Evolutionary conservation across 1,140 invertebrate species (phyloP).

Genomic region (Cydia amplana): DNA sequence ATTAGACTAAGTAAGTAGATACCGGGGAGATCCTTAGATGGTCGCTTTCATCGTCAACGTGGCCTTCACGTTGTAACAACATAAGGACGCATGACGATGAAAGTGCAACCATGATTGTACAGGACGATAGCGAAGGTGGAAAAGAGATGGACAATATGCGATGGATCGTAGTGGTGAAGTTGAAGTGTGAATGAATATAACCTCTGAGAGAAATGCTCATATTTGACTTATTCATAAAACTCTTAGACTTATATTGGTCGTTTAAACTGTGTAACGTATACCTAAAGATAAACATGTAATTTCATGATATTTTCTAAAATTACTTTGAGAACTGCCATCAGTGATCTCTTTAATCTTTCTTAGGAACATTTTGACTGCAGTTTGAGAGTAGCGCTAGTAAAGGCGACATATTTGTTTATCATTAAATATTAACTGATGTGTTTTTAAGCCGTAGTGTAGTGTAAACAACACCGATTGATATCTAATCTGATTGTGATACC

Average conservation of each 20-base stretch:
- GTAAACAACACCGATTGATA: no score
- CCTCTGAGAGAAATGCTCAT: constrained; percentile 6
- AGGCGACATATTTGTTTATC: no score
- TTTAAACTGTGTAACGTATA: not conserved
- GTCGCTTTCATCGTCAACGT: no score
- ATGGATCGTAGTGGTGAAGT: not conserved
- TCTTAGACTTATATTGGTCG: not conserved
- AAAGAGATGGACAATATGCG: not conserved
- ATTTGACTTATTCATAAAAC: not conserved
- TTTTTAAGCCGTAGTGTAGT: no score
- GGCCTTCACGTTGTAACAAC: no score
- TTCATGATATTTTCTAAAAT: not conserved
- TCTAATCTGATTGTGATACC: no score
- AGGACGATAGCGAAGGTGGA: not conserved
- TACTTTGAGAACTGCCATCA: not conserved
- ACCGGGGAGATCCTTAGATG: constrained; percentile 37
- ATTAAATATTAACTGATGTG: no score
- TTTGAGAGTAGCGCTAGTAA: no score
- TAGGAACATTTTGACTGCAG: no score
- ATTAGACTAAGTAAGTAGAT: constrained; percentile 45
- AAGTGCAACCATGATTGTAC: not conserved
- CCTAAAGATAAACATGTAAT: not conserved
- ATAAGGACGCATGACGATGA: not conserved
- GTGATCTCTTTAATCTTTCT: no score
- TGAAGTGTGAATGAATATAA: not conserved